Conservation (phyloP, 2,888 invertebrate genomes). For the Drosophila mettleri region DNA sequence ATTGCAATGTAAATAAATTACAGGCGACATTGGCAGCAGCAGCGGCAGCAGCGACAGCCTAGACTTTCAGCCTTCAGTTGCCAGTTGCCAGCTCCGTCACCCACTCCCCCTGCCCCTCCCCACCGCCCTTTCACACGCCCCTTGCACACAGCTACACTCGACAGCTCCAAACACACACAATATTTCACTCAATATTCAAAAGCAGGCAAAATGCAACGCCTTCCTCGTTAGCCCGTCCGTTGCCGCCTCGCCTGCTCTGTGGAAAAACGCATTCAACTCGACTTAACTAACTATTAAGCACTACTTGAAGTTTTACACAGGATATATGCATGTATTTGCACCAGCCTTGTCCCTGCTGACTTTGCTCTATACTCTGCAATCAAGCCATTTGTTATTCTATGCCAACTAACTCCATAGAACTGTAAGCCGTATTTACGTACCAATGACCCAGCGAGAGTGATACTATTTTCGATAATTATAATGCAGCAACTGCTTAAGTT, state of each 20-base stretch:
- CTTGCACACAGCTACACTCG: background rate
- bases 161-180: slow-evolving; percentile 39
- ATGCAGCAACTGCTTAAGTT: too few relatives aligned
- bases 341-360: slow-evolving; percentile 52
- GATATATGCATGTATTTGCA: slow-evolving; percentile 67
- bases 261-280: slow-evolving; percentile 74
- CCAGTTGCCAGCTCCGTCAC: background rate
- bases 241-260: background rate
- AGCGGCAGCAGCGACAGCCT: slow-evolving; percentile 21
- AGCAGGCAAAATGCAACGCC: slow-evolving; percentile 44
- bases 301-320: slow-evolving; percentile 72
- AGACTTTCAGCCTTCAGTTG: slow-evolving; percentile 4
- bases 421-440: too few relatives aligned
- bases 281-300: slow-evolving; percentile 79
- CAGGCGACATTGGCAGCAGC: slow-evolving; percentile 68
- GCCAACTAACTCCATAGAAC: background rate
- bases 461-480: too few relatives aligned
- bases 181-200: slow-evolving; percentile 78
- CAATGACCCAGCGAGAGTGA: background rate
- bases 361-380: slow-evolving; percentile 34
- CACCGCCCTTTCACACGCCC: too few relatives aligned
- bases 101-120: background rate
- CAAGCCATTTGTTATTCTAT: background rate
- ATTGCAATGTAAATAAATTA: slow-evolving; percentile 84
- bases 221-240: too few relatives aligned